Base-by-base conservation (phyloP, 1,140 invertebrate genomes). In the Drosophila asahinai region DNA sequence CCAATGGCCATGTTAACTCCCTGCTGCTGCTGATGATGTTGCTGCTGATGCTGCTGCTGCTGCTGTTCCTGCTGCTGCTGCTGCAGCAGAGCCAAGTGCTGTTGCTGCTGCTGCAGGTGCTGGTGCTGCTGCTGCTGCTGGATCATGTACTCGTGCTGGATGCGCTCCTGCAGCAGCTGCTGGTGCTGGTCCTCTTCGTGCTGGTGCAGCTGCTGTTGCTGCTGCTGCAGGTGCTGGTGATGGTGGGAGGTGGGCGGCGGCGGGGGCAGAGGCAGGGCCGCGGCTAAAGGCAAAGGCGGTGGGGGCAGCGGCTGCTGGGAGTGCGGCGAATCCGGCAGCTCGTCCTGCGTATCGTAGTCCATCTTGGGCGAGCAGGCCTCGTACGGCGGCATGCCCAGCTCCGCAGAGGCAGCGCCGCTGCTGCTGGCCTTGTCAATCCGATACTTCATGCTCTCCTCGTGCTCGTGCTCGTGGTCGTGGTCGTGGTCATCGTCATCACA, bases 61-160 rank as follows among this genome's bases (percentile, higher is more conserved):
- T 47, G 33, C 38, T 81, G 83, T n/a, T 80, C 64, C 12, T 82
- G 72, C 45, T 83, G 58, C 47, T 91, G 67, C 22, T 91, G 87
- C 43, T 91, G 90, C 5, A 89, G 40, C 12, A 89, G 49, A 15
- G 77, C 84, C 70, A 84, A 75, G 59, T 87, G 83, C 59, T 86
- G 83, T 60, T 86, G 83, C 61, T 92, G 90, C 55, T 91, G 89
- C 22, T 91, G 89, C 59, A 92, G 65, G 45, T 91, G 81, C 38
- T 90, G 80, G 47, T 86, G 86, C 15, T 91, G 86, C 36, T 91
- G 86, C 43, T 91, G 89, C 62, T 91, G 89, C 52, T 91, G 89
- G 55, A 91, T 52, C 64, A 91, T 77, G 49, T 76, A 91, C 47
- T 91, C 89, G 45, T 91, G 83, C 52, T 91, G 89, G 19, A 91